Percentiles rank a stretch among this genome's conserved stretches.
Conservation (phyloP, 2,113 vertebrate species). For the Halcyon senegalensis region DNA sequence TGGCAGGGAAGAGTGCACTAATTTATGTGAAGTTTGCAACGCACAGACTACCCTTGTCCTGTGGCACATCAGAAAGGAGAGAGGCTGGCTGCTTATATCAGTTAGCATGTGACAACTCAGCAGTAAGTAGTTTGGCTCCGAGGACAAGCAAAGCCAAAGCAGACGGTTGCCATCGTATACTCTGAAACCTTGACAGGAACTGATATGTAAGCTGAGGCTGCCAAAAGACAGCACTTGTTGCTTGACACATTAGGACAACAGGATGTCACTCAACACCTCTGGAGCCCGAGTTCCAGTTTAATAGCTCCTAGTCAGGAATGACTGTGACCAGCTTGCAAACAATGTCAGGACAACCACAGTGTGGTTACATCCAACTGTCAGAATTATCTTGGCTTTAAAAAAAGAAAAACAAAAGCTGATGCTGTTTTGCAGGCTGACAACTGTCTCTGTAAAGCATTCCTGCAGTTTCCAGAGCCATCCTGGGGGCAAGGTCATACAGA, state of each 20-base stretch:
- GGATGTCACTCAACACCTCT: background rate
- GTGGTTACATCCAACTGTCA: background rate
- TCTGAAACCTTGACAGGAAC: background rate
- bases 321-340: background rate
- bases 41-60: background rate
- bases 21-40: background rate
- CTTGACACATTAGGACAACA: background rate
- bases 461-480: background rate
- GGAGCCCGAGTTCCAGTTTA: background rate
- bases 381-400: background rate
- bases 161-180: background rate
- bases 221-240: conserved; percentile 24
- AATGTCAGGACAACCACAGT: background rate
- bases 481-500: background rate
- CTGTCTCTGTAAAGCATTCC: background rate
- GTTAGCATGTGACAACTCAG: background rate
- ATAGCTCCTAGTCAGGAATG: background rate
- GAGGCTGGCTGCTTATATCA: background rate
- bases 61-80: background rate
- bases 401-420: background rate
- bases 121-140: background rate
- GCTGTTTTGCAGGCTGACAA: background rate
- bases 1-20: background rate
- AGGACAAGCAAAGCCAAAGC: background rate
- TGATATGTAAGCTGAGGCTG: background rate